A percentile compares a stretch with the other conserved stretches of the same genome.
Evolutionary conservation across 2,888 invertebrate genomes (phyloP).

Genomic region (Labia minor): DNA sequence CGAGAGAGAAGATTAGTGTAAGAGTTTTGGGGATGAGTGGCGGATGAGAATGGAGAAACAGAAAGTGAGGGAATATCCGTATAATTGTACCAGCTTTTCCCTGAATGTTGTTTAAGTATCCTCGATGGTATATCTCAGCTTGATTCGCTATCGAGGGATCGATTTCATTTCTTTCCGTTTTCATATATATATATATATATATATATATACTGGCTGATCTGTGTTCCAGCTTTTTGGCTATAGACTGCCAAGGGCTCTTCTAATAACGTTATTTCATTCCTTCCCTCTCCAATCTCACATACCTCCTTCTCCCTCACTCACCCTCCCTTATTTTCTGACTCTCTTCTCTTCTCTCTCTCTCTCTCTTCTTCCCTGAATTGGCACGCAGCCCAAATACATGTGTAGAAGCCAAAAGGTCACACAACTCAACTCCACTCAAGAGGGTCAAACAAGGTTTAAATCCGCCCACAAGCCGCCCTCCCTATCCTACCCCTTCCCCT

Average conservation of each 20-base stretch:
- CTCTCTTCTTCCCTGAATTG: conserved; percentile 14
- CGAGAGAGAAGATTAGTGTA: no score
- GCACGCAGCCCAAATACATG: conserved; percentile 13
- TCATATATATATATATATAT: no score
- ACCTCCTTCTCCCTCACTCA: conserved; percentile 17
- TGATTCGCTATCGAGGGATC: not conserved
- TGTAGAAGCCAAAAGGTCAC: conserved; percentile 13
- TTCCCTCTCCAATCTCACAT: no score
- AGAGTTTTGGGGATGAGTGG: no score
- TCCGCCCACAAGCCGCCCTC: no score
- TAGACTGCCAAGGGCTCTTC: conserved; percentile 7
- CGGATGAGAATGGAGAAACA: no score
- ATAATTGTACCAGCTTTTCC: no score
- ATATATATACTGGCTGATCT: not conserved
- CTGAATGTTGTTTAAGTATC: not conserved
- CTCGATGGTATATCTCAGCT: not conserved
- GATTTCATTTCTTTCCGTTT: not conserved
- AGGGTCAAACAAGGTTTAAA: conserved; percentile 13
- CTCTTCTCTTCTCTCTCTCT: conserved; percentile 16
- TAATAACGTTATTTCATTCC: conserved; percentile 13
- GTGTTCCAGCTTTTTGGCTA: not conserved
- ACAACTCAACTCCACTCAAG: conserved; percentile 13
- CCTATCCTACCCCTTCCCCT: not conserved
- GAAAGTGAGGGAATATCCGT: no score
- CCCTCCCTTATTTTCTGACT: conserved; percentile 14